Base-by-base conservation (phyloP, 2,888 invertebrate species). In the Reticulitermes lucifugus region DNA sequence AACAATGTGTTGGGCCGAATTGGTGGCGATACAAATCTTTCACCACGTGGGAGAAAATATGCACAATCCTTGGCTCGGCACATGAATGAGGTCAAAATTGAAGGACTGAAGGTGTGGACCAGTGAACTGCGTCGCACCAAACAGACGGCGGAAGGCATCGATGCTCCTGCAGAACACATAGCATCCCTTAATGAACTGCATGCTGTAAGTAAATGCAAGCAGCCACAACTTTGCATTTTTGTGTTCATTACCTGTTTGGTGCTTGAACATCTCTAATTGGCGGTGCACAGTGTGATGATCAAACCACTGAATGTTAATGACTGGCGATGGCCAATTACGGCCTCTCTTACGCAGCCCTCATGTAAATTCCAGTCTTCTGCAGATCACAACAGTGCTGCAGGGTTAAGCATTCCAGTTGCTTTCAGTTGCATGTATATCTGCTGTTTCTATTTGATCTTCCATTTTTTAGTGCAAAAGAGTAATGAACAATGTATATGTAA, bases 101-200 rank as follows among this genome's bases (percentile, higher is more conserved):
- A 94, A 2, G 93, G 94, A 79, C 92, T 98, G 86, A 94, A 95
- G 87, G 97, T 98, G 46, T 97, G 98, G 96, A 98, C 98, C 0
- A 98, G 98, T 71, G 96, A 97, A 88, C 92, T 98, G 88, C 93
- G 95, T 88, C 93, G 98, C 86, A 98, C 98, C 12, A 96, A 97
- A 89, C 97, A 98, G 88, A 98, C 98, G 0, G 96, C 96, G 0
- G 93, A 95, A 0, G 93, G 94, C 75, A 94, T 96, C 51, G 93
- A 95, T 86, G 97, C 96, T 0, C 95, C 96, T 0, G 95, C 96
- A 89, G 95, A 98, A 89, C 95, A 96, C 88, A 93, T 98, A 88
- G 94, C 96, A 87, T 97, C 96, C 70, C 93, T 98, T 84, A 98
- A 98, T 90, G 98, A 98, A 90, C 94, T 98, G 83, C 96, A 98